phyloP scores from a whole-genome alignment of 2,113 vertebrate genomes.

The Gymnorhina tibicen region DNA sequence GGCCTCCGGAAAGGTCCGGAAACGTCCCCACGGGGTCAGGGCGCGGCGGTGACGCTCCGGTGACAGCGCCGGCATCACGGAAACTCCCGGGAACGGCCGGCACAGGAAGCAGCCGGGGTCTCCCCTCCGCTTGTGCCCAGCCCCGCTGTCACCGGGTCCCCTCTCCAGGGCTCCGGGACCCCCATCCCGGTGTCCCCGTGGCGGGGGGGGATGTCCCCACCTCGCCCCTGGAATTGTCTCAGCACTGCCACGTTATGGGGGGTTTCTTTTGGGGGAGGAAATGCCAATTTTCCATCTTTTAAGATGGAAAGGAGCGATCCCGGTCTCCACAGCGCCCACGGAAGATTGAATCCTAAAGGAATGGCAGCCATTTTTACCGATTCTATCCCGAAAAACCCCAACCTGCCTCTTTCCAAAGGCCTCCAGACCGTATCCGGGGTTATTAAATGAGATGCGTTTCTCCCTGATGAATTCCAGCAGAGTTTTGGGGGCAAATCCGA shows the following conservation, averaged over 20 bases:
- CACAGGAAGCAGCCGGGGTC: background rate
- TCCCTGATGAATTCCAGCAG: background rate
- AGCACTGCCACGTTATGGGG: rapidly evolving
- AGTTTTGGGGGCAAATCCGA: background rate
- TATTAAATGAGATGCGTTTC: background rate
- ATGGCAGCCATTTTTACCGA: background rate
- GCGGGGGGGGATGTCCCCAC: background rate
- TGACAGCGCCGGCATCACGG: background rate
- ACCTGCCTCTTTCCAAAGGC: background rate
- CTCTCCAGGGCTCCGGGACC: background rate
- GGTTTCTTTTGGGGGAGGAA: background rate
- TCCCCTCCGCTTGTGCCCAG: background rate
- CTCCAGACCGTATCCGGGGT: background rate
- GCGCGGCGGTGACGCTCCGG: rapidly evolving
- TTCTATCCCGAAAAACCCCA: background rate
- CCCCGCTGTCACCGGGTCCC: rapidly evolving
- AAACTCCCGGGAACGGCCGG: rapidly evolving
- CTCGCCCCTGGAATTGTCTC: background rate
- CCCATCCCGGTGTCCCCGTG: rapidly evolving
- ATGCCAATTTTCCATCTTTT: background rate
- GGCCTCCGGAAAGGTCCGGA: background rate
- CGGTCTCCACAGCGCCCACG: rapidly evolving
- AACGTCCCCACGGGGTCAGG: background rate
- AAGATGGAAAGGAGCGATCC: background rate
- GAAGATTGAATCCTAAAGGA: background rate